A percentile compares a stretch with the other conserved stretches of the same genome.
Conservation (phyloP, 64 coral and sea anemone species). For the Porites lutea region DNA sequence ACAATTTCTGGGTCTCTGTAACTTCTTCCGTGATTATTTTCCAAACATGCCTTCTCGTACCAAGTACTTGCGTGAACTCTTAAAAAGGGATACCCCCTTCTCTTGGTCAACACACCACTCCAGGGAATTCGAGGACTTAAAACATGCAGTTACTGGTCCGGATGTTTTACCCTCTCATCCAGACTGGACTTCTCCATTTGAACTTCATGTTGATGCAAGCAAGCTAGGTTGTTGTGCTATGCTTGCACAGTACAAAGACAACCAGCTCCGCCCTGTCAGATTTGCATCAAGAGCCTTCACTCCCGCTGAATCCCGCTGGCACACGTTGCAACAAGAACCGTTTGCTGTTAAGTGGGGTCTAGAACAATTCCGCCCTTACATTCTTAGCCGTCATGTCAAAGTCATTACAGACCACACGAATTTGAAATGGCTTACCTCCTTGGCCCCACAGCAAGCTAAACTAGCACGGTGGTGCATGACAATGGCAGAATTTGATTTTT, state of each 20-base stretch:
- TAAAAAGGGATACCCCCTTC: constrained; percentile 10
- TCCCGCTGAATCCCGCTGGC: no score
- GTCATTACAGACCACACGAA: constrained; percentile 42
- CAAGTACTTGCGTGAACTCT: neutral
- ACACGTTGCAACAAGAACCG: no score
- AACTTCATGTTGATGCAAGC: constrained; percentile 28
- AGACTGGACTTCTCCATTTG: constrained; percentile 14
- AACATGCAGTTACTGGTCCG: neutral
- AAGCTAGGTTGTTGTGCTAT: constrained; percentile 43
- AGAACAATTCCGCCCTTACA: no score
- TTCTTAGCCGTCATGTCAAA: constrained; percentile 22
- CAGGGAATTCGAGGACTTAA: constrained; percentile 28
- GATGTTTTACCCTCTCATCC: constrained; percentile 13
- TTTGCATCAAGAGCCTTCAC: no score
- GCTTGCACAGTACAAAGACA: constrained; percentile 13
- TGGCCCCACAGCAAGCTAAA: no score
- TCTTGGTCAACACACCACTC: neutral
- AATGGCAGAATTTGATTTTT: no score
- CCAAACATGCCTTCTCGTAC: constrained; percentile 1
- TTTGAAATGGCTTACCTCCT: no score
- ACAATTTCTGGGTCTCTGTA: constrained; percentile 44
- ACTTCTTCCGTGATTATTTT: constrained; percentile 32
- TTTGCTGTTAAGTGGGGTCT: no score
- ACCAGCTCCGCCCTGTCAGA: neutral
- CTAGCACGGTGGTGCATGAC: no score